Percentiles rank a stretch among this genome's conserved stretches.
These are phyloP conservation scores for Anniella stebbinsi DNA, from an alignment of 2,797 vertebrate genomes.

Conservation along the genomic window DNA sequence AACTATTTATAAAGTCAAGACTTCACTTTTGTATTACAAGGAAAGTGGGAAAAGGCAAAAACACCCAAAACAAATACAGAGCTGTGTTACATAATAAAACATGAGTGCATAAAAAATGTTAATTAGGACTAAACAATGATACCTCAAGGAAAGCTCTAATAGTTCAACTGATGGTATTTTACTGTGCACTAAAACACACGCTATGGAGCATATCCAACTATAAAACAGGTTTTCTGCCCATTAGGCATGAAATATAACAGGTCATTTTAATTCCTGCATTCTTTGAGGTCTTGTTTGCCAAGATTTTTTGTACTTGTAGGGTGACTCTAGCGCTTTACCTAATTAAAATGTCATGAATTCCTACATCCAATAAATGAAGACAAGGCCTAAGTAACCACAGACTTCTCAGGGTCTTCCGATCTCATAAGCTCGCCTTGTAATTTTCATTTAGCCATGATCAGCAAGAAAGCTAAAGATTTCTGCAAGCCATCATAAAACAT, in stretches of 20 bases:
- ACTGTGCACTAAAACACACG: not conserved
- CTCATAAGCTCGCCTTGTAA: not conserved
- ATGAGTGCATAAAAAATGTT: not conserved
- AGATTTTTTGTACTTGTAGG: not conserved
- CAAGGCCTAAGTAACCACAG: slow-evolving; percentile 9
- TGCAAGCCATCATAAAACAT: not conserved
- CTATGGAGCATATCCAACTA: slow-evolving; percentile 1
- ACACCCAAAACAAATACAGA: not conserved
- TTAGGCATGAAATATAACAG: slow-evolving; percentile 24
- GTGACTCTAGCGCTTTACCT: slow-evolving; percentile 4
- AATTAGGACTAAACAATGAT: not conserved
- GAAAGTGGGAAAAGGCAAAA: not conserved
- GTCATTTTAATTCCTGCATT: slow-evolving; percentile 23
- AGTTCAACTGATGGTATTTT: not conserved
- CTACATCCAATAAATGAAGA: slow-evolving; percentile 24
- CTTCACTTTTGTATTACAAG: not conserved
- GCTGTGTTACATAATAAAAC: not conserved
- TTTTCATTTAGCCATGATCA: not conserved
- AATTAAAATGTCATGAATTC: slow-evolving; percentile 16
- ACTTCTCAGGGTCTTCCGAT: slow-evolving; percentile 8
- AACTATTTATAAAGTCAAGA: not conserved
- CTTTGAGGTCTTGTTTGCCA: slow-evolving; percentile 24
- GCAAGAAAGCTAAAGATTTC: not conserved
- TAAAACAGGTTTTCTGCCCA: slow-evolving; percentile 12
- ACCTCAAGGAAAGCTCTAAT: not conserved